Evolutionary conservation across 37 sponge, comb jelly and placozoan species (phyloP).

Genomic region (Cladorhizidae sp.): DNA sequence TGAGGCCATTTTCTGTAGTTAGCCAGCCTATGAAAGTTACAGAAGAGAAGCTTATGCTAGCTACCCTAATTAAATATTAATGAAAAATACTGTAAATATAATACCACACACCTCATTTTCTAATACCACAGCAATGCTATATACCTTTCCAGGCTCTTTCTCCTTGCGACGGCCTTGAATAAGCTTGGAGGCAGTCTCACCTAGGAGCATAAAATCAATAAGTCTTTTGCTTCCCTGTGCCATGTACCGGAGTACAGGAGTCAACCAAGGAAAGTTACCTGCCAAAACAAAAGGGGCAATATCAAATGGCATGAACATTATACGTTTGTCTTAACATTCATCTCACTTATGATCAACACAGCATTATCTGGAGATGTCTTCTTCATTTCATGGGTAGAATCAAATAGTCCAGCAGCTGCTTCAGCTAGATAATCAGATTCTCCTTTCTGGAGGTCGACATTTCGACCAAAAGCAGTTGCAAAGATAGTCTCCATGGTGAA

Average conservation of each 20-base stretch:
- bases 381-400: background rate
- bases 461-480: conserved; percentile 68
- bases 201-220: background rate
- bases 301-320: background rate
- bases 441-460: conserved; percentile 34
- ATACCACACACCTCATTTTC: too few relatives aligned
- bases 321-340: too few relatives aligned
- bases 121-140: too few relatives aligned
- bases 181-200: background rate
- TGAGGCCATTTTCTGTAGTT: too few relatives aligned
- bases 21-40: too few relatives aligned
- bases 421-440: conserved; percentile 48
- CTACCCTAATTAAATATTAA: too few relatives aligned
- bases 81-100: too few relatives aligned
- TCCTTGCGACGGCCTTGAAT: background rate
- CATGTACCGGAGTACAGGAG: conserved; percentile 6
- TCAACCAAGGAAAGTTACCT: conserved; percentile 36
- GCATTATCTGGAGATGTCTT: background rate
- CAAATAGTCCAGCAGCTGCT: conserved; percentile 24
- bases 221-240: background rate
- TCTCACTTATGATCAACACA: conserved; percentile 5
- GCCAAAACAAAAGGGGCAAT: background rate
- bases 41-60: too few relatives aligned
- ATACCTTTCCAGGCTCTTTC: background rate
- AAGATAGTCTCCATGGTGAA: conserved; percentile 71